Base-by-base conservation (phyloP, 2,113 vertebrate species). In the Oryzias curvinotus region DNA sequence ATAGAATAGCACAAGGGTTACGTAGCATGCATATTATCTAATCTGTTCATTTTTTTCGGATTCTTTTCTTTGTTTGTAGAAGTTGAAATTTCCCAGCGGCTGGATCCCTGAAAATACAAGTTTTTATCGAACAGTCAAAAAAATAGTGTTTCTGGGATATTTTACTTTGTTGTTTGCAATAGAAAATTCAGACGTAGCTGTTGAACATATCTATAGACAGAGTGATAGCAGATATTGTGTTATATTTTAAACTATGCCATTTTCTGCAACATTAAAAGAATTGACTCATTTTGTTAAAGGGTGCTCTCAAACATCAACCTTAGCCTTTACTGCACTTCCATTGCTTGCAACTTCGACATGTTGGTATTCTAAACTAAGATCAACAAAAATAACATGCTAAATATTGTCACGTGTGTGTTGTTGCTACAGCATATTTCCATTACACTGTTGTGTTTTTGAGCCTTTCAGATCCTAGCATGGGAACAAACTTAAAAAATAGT, bases 61-160 rank as follows among this genome's bases (percentile, higher is more conserved):
- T n/a, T 52, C n/a, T 61, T 30, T 16, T 36, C 54, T 63, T 36
- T 36, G 51, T 63, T 60, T 5, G 41, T 19, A 16, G 68, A 63
- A 58, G 57, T 60, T 70, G 1, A 65, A 4, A 65, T 36, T 30
- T 61, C 59, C 73, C 69, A 73, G 71, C 5, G 68, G 81, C 81
- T 85, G 83, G 81, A 68, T 73, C 83, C 62, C 83, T 75, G 64
- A 43, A 19, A 65, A 19, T 53, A 5, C 25, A 57, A 54, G 6
- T 36, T 18, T 48, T 30, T 30, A 0, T 30, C 5, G 6, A 30
- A 30, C 28, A 30, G 7, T 7, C 6, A 30, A 30, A 30, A 6
- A 30, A 30, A 7, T 8, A 36, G 36, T 3, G 12, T 36, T 36
- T 36, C 36, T 36, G 36, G 36, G 36, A 36, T 36, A 36, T 36